These are phyloP conservation scores for Leptonema lineaticorne DNA, from an alignment of 1,140 invertebrate species.

Conservation along the genomic window DNA sequence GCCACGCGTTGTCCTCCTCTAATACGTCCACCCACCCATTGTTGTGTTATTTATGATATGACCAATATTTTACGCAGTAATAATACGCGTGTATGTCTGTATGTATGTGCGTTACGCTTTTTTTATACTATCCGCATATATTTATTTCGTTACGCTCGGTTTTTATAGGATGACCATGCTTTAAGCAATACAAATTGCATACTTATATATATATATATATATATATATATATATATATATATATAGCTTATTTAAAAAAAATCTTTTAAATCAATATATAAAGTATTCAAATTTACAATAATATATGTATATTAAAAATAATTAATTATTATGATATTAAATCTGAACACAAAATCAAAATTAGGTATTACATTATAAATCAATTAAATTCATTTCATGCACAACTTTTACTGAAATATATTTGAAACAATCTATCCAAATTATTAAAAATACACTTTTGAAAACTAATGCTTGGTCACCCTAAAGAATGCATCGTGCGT, in stretches of 20 bases:
- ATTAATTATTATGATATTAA: no score
- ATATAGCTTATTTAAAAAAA: no score
- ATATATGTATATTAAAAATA: no score
- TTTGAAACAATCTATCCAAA: no score
- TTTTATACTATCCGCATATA: no score
- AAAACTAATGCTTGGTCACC: background rate
- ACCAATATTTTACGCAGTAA: constrained; percentile 37
- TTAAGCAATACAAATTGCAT: background rate
- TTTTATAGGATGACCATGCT: background rate
- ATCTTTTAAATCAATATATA: no score
- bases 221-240: background rate
- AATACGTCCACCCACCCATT: constrained; percentile 36
- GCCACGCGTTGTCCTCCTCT: constrained; percentile 35
- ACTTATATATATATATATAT: background rate
- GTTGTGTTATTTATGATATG: constrained; percentile 42
- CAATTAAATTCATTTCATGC: no score
- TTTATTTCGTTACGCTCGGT: background rate
- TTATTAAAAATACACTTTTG: no score
- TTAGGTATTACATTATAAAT: no score
- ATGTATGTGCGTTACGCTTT: background rate
- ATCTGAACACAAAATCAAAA: no score
- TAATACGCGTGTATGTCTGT: constrained; percentile 2
- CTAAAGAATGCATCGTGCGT: background rate
- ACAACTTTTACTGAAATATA: no score
- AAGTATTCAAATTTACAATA: no score